These are phyloP conservation scores for Myotis yumanensis DNA, from an alignment of 2,113 vertebrate genomes.

Conservation along the genomic window DNA sequence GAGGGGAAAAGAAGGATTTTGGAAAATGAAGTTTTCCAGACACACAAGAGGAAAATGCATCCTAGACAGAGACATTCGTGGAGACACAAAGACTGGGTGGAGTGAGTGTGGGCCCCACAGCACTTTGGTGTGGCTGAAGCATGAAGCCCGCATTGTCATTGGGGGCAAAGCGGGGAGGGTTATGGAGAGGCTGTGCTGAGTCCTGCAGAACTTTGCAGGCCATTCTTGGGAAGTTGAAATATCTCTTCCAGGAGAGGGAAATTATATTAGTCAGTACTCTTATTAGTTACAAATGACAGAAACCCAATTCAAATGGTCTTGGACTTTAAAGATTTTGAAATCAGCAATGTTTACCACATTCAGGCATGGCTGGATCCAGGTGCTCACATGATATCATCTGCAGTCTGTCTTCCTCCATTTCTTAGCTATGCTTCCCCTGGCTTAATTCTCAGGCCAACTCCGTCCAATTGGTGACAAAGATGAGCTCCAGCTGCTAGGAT, in stretches of 20 bases:
- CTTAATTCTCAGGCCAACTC: not conserved
- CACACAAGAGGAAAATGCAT: not conserved
- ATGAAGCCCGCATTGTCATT: fast-evolving
- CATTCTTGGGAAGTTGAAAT: not conserved
- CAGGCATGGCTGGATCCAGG: slow-evolving; percentile 30
- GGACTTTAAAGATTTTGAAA: not conserved
- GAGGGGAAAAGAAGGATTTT: not conserved
- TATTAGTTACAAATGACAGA: fast-evolving
- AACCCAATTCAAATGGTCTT: not conserved
- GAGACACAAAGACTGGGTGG: not conserved
- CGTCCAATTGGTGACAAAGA: not conserved
- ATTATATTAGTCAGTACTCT: not conserved
- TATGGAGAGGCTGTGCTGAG: too few relatives aligned
- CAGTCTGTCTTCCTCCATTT: not conserved
- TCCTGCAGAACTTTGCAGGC: not conserved
- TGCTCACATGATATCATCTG: not conserved
- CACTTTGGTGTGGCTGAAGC: not conserved
- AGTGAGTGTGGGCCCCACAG: fast-evolving
- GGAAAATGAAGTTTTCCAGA: not conserved
- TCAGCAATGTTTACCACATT: not conserved
- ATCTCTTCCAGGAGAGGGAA: not conserved
- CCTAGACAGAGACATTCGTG: fast-evolving
- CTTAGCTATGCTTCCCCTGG: not conserved
- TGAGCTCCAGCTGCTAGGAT: not conserved
- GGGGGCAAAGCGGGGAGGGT: fast-evolving